A percentile compares a stretch with the other conserved stretches of the same genome.
Evolutionary conservation across 2,797 vertebrate genomes (phyloP).

Genomic region (Decapterus maruadsi): DNA sequence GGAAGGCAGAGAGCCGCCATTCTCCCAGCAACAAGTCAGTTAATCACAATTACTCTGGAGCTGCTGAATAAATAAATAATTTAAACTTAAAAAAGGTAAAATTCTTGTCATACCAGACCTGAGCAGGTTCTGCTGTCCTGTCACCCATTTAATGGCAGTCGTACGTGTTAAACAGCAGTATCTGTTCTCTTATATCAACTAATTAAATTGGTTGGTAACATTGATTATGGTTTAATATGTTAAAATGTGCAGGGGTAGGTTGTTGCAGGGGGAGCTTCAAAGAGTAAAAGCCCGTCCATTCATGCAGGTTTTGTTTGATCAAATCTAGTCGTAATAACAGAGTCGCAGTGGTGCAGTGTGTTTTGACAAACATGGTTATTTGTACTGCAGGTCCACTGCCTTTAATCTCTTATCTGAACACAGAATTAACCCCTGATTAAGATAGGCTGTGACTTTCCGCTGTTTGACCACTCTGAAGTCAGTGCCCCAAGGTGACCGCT

Average conservation of each 20-base stretch:
- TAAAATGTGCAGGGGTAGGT: neutral
- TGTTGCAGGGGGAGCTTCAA: neutral
- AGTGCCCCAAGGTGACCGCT: conserved; percentile 61
- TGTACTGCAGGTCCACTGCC: conserved; percentile 1
- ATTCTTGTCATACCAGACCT: too few species aligned
- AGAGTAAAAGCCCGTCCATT: neutral
- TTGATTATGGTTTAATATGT: neutral
- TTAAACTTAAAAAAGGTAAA: too few species aligned
- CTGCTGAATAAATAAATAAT: too few species aligned
- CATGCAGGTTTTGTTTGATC: neutral
- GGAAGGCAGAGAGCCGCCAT: too few species aligned
- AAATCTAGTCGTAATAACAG: conserved; percentile 6
- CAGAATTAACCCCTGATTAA: conserved; percentile 65
- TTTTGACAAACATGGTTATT: conserved; percentile 42
- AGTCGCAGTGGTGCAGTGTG: neutral
- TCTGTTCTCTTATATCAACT: neutral
- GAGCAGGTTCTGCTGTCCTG: neutral
- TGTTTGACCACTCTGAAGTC: conserved; percentile 70
- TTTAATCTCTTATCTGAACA: conserved; percentile 63
- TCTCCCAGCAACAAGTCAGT: too few species aligned
- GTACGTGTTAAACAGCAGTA: neutral
- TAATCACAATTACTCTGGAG: too few species aligned
- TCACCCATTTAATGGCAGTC: neutral
- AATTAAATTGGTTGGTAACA: neutral
- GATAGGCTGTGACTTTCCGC: conserved; percentile 73